Evolutionary conservation across 2,113 vertebrate species (phyloP).

Genomic region (Coturnix japonica): DNA sequence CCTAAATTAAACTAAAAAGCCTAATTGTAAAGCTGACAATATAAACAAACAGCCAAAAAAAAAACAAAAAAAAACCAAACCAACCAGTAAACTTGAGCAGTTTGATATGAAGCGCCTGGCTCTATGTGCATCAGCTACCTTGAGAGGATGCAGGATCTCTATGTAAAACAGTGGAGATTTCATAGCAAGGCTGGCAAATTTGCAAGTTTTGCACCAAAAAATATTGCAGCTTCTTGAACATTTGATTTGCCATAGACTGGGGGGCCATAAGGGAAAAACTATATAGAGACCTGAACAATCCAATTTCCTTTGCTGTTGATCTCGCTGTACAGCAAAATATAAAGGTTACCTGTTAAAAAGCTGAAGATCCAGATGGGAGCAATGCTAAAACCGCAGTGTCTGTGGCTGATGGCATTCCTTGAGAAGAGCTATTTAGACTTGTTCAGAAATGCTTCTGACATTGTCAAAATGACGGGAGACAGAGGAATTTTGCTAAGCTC

Average conservation of each 20-base stretch:
- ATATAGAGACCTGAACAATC: accelerated
- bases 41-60: background rate
- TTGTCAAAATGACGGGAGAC: background rate
- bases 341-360: background rate
- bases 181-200: background rate
- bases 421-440: background rate
- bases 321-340: background rate
- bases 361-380: background rate
- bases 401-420: background rate
- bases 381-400: background rate
- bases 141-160: background rate
- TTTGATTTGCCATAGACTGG: background rate
- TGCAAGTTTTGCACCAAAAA: background rate
- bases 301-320: background rate
- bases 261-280: background rate
- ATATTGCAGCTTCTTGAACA: accelerated
- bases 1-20: background rate
- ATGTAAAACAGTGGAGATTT: background rate
- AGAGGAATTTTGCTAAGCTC: background rate
- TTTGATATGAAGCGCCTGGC: background rate
- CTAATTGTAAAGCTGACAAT: background rate
- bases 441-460: background rate
- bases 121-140: background rate
- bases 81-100: background rate
- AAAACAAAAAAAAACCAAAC: too few relatives aligned